Base-by-base conservation (phyloP, 2,888 invertebrate species). In the Hesperia comma region DNA sequence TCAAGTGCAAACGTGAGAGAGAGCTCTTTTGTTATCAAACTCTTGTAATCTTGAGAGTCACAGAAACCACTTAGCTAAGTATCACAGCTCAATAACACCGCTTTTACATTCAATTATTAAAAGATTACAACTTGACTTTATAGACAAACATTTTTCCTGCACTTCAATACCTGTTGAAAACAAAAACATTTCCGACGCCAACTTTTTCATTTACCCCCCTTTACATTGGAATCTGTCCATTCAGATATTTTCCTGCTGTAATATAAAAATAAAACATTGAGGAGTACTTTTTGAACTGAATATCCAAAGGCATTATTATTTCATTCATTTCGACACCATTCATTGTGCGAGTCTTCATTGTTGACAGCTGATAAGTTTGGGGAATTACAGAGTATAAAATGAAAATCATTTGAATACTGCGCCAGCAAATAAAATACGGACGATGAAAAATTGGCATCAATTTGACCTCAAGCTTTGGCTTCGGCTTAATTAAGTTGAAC, bases 101-200 rank as follows among this genome's bases (percentile, higher is more conserved):
- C 2, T 26, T 26, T 12, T 37, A 37, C 37, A 12, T 37, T 12
- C 10, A 8, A 8, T 37, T 10, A 12, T 37, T 12, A 3, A 10
- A 12, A 37, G 12, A 37, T 12, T 37, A 37, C 10, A 37, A 37
- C 10, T 37, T 10, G 14, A 21, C 56, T 61, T 76, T 72, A 74
- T 80, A 80, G 10, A 14, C 40, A 83, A 86, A 83, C 79, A 83
- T 86, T 86, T 86, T 84, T 83, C 84, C 84, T 86, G 84, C 84
- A 77, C 81, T 74, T 78, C 81, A 78, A 82, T 83, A 81, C 78
- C 78, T 80, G 60, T 57, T 53, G 61, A 82, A 84, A 85, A 84
- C 79, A 78, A 77, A 79, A 74, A 79, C 78, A 77, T 80, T 81
- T 81, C 79, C 80, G 75, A 73, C 67, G 79, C 76, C 78, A 85